Conservation (phyloP, 1,140 invertebrate species). For the Penaeus chinensis region DNA sequence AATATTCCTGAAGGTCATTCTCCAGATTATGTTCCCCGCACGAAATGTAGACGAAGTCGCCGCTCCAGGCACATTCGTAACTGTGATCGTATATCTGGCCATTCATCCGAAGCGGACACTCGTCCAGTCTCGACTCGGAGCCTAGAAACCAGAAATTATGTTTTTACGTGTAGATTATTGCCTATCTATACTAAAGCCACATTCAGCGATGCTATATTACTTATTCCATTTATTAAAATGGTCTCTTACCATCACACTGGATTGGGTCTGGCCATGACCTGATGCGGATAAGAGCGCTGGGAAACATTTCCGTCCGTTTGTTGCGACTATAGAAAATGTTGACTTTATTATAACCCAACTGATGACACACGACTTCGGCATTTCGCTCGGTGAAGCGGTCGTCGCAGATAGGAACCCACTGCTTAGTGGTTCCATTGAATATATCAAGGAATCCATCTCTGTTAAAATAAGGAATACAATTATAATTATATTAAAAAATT, state of each 20-base stretch:
- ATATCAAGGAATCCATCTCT: slow-evolving; percentile 86
- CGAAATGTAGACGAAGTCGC: slow-evolving; percentile 90
- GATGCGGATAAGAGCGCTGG: slow-evolving; percentile 84
- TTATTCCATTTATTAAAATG: no score
- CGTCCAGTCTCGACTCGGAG: slow-evolving; percentile 83
- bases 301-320: slow-evolving; percentile 84
- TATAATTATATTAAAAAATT: slow-evolving; percentile 45
- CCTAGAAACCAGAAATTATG: slow-evolving; percentile 71
- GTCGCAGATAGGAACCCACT: slow-evolving; percentile 98
- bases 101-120: slow-evolving; percentile 90
- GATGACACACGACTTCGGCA: slow-evolving; percentile 93
- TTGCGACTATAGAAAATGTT: slow-evolving; percentile 88
- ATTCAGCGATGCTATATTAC: no score
- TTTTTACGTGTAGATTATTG: not conserved
- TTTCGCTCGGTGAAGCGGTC: slow-evolving; percentile 92
- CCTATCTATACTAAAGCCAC: no score
- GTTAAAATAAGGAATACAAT: slow-evolving; percentile 21
- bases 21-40: slow-evolving; percentile 85
- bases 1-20: slow-evolving; percentile 79
- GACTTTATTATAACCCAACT: slow-evolving; percentile 89
- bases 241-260: slow-evolving; percentile 75
- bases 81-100: slow-evolving; percentile 87
- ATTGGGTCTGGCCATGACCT: slow-evolving; percentile 96
- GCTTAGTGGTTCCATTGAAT: slow-evolving; percentile 92
- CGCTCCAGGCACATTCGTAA: slow-evolving; percentile 86